These are phyloP conservation scores for Apocheima hispidaria DNA, from an alignment of 2,888 invertebrate species.

Conservation along the genomic window DNA sequence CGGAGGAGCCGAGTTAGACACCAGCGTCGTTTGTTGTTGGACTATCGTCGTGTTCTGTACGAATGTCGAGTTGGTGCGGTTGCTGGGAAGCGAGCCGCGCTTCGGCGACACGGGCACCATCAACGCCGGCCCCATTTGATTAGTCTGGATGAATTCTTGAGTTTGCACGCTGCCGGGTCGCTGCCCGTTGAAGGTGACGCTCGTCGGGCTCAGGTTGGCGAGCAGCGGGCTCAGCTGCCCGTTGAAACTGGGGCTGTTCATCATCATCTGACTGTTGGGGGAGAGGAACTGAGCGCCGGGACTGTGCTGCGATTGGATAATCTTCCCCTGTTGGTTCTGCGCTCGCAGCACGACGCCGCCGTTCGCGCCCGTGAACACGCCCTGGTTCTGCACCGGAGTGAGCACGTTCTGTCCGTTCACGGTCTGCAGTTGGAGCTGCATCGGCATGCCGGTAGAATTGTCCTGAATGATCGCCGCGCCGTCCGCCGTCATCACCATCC, in stretches of 20 bases:
- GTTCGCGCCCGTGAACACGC: slow-evolving; percentile 88
- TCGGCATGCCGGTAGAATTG: slow-evolving; percentile 88
- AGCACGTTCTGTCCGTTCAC: slow-evolving; percentile 92
- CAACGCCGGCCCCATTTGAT: slow-evolving; percentile 89
- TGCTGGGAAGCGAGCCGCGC: slow-evolving; percentile 77
- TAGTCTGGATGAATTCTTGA: slow-evolving; percentile 90
- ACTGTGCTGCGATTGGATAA: slow-evolving; percentile 88
- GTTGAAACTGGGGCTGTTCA: slow-evolving; percentile 90
- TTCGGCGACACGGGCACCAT: slow-evolving; percentile 90
- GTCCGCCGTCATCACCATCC: slow-evolving; percentile 94
- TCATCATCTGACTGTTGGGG: slow-evolving; percentile 91
- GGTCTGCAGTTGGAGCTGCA: slow-evolving; percentile 92
- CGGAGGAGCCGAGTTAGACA: slow-evolving; percentile 85
- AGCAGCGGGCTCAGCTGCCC: slow-evolving; percentile 93
- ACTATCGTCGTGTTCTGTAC: slow-evolving; percentile 95
- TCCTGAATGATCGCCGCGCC: slow-evolving; percentile 92
- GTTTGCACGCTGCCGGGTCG: slow-evolving; percentile 86
- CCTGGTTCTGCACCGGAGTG: slow-evolving; percentile 89
- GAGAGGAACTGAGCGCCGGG: slow-evolving; percentile 91
- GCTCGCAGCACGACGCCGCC: slow-evolving; percentile 93
- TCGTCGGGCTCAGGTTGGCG: slow-evolving; percentile 90
- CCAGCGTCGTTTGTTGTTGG: slow-evolving; percentile 92
- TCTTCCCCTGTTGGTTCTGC: slow-evolving; percentile 90
- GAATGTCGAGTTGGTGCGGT: slow-evolving; percentile 89
- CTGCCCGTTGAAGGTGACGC: slow-evolving; percentile 87